Evolutionary conservation across 2,888 invertebrate genomes (phyloP).

Genomic region (Scaptomyza tumidula): DNA sequence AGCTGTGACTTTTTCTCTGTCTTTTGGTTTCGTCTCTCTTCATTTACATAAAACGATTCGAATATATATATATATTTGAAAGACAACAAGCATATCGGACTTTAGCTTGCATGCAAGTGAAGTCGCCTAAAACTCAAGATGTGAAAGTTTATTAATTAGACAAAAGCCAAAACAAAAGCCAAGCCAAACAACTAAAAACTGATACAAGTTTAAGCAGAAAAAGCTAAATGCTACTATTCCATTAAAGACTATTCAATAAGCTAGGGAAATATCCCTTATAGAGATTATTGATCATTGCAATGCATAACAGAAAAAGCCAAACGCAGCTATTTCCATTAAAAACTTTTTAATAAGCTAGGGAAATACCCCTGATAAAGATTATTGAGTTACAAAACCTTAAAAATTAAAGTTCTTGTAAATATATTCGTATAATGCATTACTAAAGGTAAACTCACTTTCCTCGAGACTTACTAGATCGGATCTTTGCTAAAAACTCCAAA

Average conservation of each 20-base stretch:
- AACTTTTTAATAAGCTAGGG: too few relatives aligned
- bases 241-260: neutral
- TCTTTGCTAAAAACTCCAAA: too few relatives aligned
- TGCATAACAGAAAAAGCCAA: too few relatives aligned
- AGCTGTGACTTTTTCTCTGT: conserved; percentile 14
- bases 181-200: neutral
- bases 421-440: too few relatives aligned
- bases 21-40: conserved; percentile 18
- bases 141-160: conserved; percentile 77
- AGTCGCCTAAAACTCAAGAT: conserved; percentile 60
- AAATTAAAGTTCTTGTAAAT: too few relatives aligned
- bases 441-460: too few relatives aligned
- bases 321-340: too few relatives aligned
- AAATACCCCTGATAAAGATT: too few relatives aligned
- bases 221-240: neutral
- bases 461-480: too few relatives aligned
- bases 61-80: conserved; percentile 11
- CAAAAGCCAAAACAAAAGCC: conserved; percentile 30
- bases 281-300: too few relatives aligned
- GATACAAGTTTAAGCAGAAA: conserved; percentile 4
- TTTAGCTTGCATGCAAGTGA: conserved; percentile 62
- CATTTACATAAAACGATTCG: conserved; percentile 72
- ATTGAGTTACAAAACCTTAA: too few relatives aligned
- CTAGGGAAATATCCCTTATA: neutral
- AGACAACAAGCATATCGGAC: conserved; percentile 17